phyloP scores from a whole-genome alignment of 1,140 invertebrate genomes.

The Cherax destructor region DNA sequence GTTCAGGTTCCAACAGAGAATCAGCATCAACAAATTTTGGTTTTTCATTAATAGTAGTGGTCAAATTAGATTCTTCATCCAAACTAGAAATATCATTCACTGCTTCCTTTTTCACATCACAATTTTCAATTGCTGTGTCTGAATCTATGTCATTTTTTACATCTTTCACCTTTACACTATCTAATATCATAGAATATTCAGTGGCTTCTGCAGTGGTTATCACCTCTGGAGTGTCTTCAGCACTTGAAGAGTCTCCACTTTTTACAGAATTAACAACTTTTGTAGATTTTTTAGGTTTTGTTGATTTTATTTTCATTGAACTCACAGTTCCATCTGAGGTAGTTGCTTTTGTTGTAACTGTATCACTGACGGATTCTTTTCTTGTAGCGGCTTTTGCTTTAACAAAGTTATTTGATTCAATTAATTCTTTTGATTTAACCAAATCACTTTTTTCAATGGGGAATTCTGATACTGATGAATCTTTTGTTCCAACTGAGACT shows the following conservation, averaged over 20 bases:
- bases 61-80: neutral
- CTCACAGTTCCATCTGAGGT: neutral
- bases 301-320: neutral
- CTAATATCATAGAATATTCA: neutral
- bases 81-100: neutral
- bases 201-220: neutral
- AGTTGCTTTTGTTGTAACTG: neutral
- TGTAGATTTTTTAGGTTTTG: neutral
- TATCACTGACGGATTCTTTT: neutral
- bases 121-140: neutral
- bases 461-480: neutral
- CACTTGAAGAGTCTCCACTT: neutral
- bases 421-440: neutral
- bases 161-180: neutral
- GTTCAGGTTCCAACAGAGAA: neutral
- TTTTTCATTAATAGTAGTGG: neutral
- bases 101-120: neutral
- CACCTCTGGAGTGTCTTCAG: neutral
- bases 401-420: neutral
- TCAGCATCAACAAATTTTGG: neutral
- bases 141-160: neutral
- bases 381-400: neutral
- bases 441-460: neutral
- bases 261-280: neutral
- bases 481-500: neutral